phyloP scores from a whole-genome alignment of 2,113 vertebrate genomes.

The Cranoglanis bouderius region DNA sequence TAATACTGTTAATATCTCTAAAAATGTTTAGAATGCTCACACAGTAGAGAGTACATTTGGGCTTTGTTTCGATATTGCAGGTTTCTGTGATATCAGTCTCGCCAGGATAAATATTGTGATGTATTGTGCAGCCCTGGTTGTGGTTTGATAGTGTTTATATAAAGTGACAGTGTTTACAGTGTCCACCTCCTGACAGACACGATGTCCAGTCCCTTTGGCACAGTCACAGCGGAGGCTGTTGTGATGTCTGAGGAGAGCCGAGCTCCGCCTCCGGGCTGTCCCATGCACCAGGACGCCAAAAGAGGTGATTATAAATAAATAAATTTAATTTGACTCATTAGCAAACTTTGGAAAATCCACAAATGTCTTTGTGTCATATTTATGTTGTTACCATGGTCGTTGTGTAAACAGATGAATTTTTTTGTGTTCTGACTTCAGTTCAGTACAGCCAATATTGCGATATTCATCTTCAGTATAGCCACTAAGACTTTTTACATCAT shows the following conservation, averaged over 20 bases:
- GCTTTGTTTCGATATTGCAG: background rate
- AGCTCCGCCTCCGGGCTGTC: slow-evolving; percentile 61
- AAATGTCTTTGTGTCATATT: background rate
- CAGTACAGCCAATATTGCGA: background rate
- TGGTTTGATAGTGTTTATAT: background rate
- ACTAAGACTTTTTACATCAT: background rate
- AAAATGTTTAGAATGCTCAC: background rate
- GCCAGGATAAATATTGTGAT: background rate
- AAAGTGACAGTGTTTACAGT: background rate
- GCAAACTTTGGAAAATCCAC: background rate
- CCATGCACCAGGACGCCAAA: slow-evolving; percentile 66
- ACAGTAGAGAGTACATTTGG: background rate
- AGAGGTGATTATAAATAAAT: slow-evolving; percentile 20
- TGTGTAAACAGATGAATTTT: background rate
- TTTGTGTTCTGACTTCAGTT: background rate
- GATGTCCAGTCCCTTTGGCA: slow-evolving; percentile 57
- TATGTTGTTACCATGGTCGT: background rate
- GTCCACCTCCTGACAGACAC: slow-evolving; percentile 57
- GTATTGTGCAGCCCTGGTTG: background rate
- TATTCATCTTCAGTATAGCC: background rate
- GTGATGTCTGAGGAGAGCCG: background rate
- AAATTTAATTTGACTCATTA: background rate
- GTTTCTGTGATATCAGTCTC: background rate
- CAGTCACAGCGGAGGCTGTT: background rate
- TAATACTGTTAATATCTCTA: background rate